Evolutionary conservation across 2,113 vertebrate species (phyloP).

Genomic region (Camelus dromedarius): DNA sequence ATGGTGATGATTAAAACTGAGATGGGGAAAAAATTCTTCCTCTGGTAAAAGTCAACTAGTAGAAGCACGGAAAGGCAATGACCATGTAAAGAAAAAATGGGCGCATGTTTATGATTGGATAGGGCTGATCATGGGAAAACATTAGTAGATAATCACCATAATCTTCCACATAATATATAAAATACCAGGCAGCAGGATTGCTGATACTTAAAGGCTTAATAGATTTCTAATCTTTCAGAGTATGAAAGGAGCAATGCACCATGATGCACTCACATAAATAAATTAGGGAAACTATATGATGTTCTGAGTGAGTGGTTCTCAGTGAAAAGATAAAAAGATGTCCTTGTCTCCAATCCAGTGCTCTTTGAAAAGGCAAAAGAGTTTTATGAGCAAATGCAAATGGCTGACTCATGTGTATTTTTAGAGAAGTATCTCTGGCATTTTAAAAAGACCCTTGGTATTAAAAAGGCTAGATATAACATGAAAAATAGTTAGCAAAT

Average conservation of each 20-base stretch:
- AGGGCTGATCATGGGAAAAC: neutral
- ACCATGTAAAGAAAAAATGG: neutral
- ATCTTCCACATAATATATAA: neutral
- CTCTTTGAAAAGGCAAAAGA: slow-evolving; percentile 72
- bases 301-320: slow-evolving; percentile 65
- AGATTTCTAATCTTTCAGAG: slow-evolving; percentile 56
- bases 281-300: slow-evolving; percentile 65
- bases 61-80: neutral
- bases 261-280: slow-evolving; percentile 57
- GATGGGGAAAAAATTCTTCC: neutral
- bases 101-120: neutral
- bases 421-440: slow-evolving; percentile 74
- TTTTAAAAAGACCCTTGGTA: slow-evolving; percentile 77
- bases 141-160: slow-evolving; percentile 4
- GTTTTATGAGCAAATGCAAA: slow-evolving; percentile 76
- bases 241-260: neutral
- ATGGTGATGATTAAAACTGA: neutral
- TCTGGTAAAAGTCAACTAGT: neutral
- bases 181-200: slow-evolving; percentile 19
- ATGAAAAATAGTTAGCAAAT: slow-evolving; percentile 64
- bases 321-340: slow-evolving; percentile 70
- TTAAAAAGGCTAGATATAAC: slow-evolving; percentile 70
- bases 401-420: slow-evolving; percentile 80
- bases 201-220: slow-evolving; percentile 70
- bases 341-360: slow-evolving; percentile 68